Percentiles rank a stretch among this genome's conserved stretches.
Conservation (phyloP, 2,888 invertebrate genomes). For the Phytoseiulus persimilis region DNA sequence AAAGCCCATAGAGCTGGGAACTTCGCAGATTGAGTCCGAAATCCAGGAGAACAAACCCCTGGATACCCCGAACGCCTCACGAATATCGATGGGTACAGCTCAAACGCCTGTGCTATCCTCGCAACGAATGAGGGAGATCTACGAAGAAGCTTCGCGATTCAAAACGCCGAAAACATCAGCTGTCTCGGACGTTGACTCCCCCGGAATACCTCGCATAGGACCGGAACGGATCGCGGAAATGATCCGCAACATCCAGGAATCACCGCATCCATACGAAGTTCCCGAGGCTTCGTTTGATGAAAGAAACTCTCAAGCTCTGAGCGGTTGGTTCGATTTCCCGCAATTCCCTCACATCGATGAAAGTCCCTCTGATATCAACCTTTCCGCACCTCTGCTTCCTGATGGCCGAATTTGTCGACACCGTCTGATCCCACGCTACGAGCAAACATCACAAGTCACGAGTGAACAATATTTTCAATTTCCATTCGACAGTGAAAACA, state of each 20-base stretch:
- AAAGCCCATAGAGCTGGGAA: neutral
- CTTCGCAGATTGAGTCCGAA: neutral
- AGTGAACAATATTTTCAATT: neutral
- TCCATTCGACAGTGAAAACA: neutral
- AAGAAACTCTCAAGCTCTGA: slow-evolving; percentile 6
- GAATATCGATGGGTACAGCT: neutral
- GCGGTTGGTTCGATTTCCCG: neutral
- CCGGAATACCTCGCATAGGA: neutral
- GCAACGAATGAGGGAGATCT: slow-evolving; percentile 32
- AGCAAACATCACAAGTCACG: too few species aligned
- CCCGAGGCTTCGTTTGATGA: slow-evolving; percentile 34
- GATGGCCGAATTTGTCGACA: too few species aligned
- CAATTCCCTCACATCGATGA: too few species aligned
- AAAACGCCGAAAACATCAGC: slow-evolving; percentile 27
- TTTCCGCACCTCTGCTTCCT: too few species aligned
- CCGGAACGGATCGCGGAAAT: neutral
- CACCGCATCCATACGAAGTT: slow-evolving; percentile 13
- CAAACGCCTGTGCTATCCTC: slow-evolving; percentile 23
- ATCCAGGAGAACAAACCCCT: neutral
- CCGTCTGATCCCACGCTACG: too few species aligned
- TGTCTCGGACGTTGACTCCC: slow-evolving; percentile 30
- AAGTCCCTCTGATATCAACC: too few species aligned
- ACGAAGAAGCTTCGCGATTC: slow-evolving; percentile 17
- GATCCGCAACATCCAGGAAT: slow-evolving; percentile 16
- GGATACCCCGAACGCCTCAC: neutral